Evolutionary conservation across 1,140 invertebrate genomes (phyloP), one percentile per base, ranked within the genome.

Genomic region (Agraylea sexmaculata): DNA sequence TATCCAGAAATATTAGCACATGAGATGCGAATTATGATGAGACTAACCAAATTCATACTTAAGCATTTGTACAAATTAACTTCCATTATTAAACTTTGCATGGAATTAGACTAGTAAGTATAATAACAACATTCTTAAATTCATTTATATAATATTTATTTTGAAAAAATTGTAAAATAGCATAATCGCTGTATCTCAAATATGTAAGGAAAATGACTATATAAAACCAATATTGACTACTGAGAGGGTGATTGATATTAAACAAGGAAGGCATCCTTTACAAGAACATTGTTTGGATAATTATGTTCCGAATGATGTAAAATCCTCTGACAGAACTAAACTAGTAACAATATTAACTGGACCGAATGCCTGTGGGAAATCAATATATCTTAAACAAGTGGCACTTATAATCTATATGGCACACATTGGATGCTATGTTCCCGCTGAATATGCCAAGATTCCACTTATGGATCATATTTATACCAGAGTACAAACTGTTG

Each of bases 321-420:
- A 58, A 29, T 79, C 78, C 29, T 71, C 70, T 10, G 52, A 55
- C 1, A 53, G 63, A 6, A 50, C 61, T 7, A 70, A 71, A 8
- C 70, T 73, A 39, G 70, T 91, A 2, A 86, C 85, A 55, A 69
- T 94, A 19, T 53, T 95, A 10, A 89, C 85, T 2, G 87, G 89
- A 1, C 85, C 89, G 1, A 95, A 95, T 62, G 76, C 85, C 6
- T 87, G 85, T 56, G 91, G 91, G 1, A 96, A 96, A 63, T 92
- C 83, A 50, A 74, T 92, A 17, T 95, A 89, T 56, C 67, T 94
- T 47, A 92, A 89, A 64, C 83, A 88, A 62, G 72, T 83, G 19
- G 63, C 77, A 2, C 52, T 87, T 2, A 75, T 87, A 29, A 67
- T 78, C 5, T 91, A 82, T 57, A 69, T 95, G 69, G 82, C 87